phyloP scores from a whole-genome alignment of 2,888 invertebrate species.

The Crematogaster levior region DNA sequence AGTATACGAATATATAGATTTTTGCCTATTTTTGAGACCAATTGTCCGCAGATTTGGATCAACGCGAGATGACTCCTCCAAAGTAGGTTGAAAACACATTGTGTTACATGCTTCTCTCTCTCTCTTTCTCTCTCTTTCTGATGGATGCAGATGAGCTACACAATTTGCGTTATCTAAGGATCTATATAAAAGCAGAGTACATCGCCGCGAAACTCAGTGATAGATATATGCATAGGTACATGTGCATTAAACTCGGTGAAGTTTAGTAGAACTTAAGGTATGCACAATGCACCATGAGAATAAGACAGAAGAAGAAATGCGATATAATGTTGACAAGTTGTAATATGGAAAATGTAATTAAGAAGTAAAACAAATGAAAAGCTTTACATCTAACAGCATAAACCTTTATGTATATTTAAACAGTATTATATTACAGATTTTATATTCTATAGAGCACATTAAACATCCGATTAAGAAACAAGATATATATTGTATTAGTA shows the following conservation, averaged over 20 bases:
- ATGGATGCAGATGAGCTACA: conserved; percentile 60
- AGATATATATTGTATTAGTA: neutral
- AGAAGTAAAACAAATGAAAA: neutral
- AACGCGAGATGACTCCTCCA: neutral
- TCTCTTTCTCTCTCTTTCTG: neutral
- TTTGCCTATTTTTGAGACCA: neutral
- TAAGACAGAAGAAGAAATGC: neutral
- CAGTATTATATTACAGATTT: too few species aligned
- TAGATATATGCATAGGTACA: conserved; percentile 44
- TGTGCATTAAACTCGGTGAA: conserved; percentile 26
- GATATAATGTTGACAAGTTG: neutral
- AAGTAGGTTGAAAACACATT: neutral
- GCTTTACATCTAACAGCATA: neutral
- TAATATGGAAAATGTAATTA: neutral
- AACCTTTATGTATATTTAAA: too few species aligned
- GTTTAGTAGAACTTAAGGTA: conserved; percentile 4
- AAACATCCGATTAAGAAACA: neutral
- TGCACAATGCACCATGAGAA: neutral
- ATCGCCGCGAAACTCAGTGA: conserved; percentile 55
- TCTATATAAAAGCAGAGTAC: conserved; percentile 70
- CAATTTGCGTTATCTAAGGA: conserved; percentile 81
- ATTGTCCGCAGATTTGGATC: neutral
- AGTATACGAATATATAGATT: neutral
- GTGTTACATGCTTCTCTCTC: conserved; percentile 5
- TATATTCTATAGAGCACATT: too few species aligned